Percentiles rank a stretch among this genome's conserved stretches.
phyloP scores from a whole-genome alignment of 1,140 invertebrate genomes.

The Odontomachus brunneus region DNA sequence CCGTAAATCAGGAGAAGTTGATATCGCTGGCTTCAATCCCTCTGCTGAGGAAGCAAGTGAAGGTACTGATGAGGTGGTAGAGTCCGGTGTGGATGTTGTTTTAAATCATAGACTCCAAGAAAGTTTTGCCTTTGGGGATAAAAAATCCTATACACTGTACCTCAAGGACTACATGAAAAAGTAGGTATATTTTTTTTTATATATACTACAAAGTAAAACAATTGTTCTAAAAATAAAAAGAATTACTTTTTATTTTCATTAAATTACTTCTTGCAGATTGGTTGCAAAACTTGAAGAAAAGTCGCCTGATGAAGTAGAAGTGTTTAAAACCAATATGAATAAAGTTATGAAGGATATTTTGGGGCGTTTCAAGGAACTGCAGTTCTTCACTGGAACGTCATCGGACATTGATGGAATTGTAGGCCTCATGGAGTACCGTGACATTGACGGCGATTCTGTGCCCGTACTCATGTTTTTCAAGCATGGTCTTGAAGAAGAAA shows the following conservation, averaged over 20 bases:
- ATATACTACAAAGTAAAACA: no score
- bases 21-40: slow-evolving; percentile 95
- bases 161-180: slow-evolving; percentile 99
- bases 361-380: slow-evolving; percentile 95
- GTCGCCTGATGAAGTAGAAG: slow-evolving; percentile 92
- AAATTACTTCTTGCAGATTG: slow-evolving; percentile 87
- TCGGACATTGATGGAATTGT: slow-evolving; percentile 98
- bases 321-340: slow-evolving; percentile 97
- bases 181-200: slow-evolving; percentile 86
- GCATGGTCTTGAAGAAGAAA: slow-evolving; percentile 97
- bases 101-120: slow-evolving; percentile 96
- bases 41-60: slow-evolving; percentile 96
- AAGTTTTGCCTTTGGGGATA: slow-evolving; percentile 94
- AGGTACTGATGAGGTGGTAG: slow-evolving; percentile 90
- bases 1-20: slow-evolving; percentile 92
- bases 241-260: neutral
- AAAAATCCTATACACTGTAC: slow-evolving; percentile 96
- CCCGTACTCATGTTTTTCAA: slow-evolving; percentile 98
- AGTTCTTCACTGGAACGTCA: slow-evolving; percentile 98
- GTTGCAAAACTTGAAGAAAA: slow-evolving; percentile 93
- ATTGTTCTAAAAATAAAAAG: slow-evolving; percentile 38
- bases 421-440: slow-evolving; percentile 96
- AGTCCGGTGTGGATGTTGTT: slow-evolving; percentile 96
- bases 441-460: slow-evolving; percentile 92
- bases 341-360: slow-evolving; percentile 98